phyloP scores from a whole-genome alignment of 1,140 invertebrate genomes.

The Eriocheir sinensis region DNA sequence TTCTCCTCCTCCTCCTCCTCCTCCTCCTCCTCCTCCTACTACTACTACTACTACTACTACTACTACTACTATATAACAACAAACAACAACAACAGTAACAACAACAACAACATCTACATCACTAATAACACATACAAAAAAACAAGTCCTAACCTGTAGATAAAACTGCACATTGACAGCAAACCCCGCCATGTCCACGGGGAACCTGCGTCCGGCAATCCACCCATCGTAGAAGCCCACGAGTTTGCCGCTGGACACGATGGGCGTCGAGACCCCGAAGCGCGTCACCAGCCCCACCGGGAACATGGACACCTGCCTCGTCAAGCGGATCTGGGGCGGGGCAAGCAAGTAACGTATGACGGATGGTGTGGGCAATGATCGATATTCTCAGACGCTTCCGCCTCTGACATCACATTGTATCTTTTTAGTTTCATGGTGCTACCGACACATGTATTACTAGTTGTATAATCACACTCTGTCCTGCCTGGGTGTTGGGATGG shows the following conservation, averaged over 20 bases:
- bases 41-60: neutral
- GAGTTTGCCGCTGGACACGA: conserved; percentile 87
- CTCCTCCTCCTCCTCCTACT: neutral
- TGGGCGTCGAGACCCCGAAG: conserved; percentile 88
- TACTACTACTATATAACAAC: conserved; percentile 11
- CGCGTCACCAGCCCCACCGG: conserved; percentile 92
- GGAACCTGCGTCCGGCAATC: conserved; percentile 91
- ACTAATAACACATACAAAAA: too few species aligned
- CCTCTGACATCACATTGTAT: too few species aligned
- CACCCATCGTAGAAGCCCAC: conserved; percentile 92
- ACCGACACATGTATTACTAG: too few species aligned
- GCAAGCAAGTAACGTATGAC: too few species aligned
- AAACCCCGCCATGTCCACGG: conserved; percentile 96
- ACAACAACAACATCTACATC: too few species aligned
- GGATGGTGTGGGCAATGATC: too few species aligned
- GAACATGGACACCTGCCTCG: conserved; percentile 92
- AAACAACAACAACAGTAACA: neutral
- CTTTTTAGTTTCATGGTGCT: too few species aligned
- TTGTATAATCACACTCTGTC: too few species aligned
- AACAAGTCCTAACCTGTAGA: conserved; percentile 80
- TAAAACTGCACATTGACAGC: conserved; percentile 85
- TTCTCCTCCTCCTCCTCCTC: neutral
- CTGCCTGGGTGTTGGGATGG: too few species aligned
- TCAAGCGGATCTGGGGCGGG: conserved; percentile 89
- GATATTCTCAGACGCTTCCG: too few species aligned